Percentiles rank a stretch among this genome's conserved stretches.
Evolutionary conservation across 2,113 vertebrate species (phyloP).

Genomic region (Crotophaga sulcirostris): DNA sequence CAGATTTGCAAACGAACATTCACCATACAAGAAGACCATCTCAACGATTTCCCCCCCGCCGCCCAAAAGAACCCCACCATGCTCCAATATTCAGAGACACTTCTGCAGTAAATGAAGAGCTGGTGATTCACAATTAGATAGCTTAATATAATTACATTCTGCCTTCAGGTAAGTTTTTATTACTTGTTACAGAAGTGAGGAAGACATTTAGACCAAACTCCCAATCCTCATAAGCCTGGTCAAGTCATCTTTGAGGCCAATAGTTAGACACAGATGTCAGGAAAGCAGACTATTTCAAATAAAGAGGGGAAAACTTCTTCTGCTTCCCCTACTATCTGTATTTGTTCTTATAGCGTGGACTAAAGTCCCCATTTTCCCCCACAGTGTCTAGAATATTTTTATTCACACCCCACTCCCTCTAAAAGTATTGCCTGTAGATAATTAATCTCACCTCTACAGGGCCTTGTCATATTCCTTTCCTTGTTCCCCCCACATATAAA

Average conservation of each 20-base stretch:
- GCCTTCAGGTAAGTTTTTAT: background rate
- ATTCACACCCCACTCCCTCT: background rate
- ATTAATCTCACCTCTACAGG: background rate
- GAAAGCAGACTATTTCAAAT: background rate
- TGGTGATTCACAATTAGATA: background rate
- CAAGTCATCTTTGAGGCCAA: background rate
- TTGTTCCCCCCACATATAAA: background rate
- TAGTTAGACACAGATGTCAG: background rate
- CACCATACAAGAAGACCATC: background rate
- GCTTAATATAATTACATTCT: background rate
- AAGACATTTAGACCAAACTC: background rate
- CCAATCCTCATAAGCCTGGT: background rate
- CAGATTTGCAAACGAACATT: background rate
- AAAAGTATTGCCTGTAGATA: background rate
- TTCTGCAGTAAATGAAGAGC: background rate
- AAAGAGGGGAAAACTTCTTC: background rate
- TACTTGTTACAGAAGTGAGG: background rate
- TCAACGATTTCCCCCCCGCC: background rate
- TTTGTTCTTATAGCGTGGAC: background rate
- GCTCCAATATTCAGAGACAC: background rate
- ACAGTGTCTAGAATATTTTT: background rate
- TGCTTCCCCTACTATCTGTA: background rate
- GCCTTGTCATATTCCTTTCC: background rate
- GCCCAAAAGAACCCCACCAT: background rate
- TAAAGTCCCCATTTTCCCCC: background rate